Base-by-base conservation (phyloP, 2,888 invertebrate species). In the Aspidapion aeneum region DNA sequence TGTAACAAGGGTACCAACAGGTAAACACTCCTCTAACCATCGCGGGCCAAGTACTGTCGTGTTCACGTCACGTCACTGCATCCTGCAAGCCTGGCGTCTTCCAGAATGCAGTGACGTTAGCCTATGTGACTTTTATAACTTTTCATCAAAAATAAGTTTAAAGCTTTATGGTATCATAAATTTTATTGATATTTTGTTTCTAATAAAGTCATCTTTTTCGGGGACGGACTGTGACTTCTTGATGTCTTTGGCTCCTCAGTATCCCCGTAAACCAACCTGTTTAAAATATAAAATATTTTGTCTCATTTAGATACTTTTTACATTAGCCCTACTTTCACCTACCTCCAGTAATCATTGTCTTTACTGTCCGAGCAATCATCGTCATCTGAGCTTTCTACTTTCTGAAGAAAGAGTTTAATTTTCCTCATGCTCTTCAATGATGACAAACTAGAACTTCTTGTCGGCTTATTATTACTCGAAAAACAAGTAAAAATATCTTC, bases 371-470 rank as follows among this genome's bases (percentile, higher is more conserved):
- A 80, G 61, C 77, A 75, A 55, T 78, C 77, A 54, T 81, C 81
- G 35, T 82, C 81, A 63, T 82, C 81, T 5, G 74, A 76, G 63
- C 73, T 78, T 57, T 78, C 80, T 3, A 79, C 81, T 65, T 79
- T 76, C 67, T 82, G 81, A 61, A 81, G 70, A 66, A 77, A 80
- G 58, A 82, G 69, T 70, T 81, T 81, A 9, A 82, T 79, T 71
- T 81, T 80, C 56, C 81, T 71, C 72, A 81, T 78, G 54, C 79
- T 81, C 67, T 81, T 82, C 59, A 82, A 68, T 1, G 81, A 81
- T 9, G 81, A 81, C 54, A 82, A 73, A 69, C 81, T 82, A 1
- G 80, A 80, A 1, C 81, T 79, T 60, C 78, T 73, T 1, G 73
- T 76, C 9, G 81, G 80, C 69, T 78, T 79, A 52, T 64, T 72